phyloP scores from a whole-genome alignment of 2,888 invertebrate genomes.

The Gisinianus flammeolus region DNA sequence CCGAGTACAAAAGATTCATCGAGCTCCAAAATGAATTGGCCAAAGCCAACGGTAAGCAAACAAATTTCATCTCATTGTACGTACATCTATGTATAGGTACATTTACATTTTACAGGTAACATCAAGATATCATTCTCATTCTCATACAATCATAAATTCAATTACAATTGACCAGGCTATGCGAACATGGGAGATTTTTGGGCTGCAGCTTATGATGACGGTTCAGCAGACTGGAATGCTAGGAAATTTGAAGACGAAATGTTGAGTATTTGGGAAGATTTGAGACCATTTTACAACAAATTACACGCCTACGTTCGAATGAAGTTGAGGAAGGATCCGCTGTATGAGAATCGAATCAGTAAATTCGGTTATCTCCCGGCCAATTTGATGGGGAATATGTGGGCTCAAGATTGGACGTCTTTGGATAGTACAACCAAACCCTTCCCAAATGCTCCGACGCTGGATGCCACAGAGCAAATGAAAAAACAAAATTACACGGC shows the following conservation, averaged over 20 bases:
- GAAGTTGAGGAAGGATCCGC: conserved; percentile 31
- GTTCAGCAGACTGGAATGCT: conserved; percentile 43
- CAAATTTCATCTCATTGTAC: too few relatives aligned
- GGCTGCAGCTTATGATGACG: conserved; percentile 47
- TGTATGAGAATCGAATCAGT: not conserved
- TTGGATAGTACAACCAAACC: conserved; percentile 77
- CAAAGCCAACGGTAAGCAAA: conserved; percentile 43
- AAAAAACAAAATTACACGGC: conserved; percentile 62
- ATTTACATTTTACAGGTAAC: too few relatives aligned
- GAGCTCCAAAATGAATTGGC: conserved; percentile 45
- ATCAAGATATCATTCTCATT: not conserved
- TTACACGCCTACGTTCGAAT: conserved; percentile 45
- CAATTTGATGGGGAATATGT: conserved; percentile 71
- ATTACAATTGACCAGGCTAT: conserved; percentile 39
- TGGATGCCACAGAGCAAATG: conserved; percentile 81
- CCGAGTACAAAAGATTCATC: conserved; percentile 41
- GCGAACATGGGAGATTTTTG: conserved; percentile 49
- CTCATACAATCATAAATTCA: too few relatives aligned
- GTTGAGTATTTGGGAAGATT: conserved; percentile 36
- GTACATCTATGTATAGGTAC: too few relatives aligned
- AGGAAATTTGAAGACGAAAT: conserved; percentile 45
- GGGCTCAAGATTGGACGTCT: conserved; percentile 82
- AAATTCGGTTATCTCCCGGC: conserved; percentile 38
- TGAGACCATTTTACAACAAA: conserved; percentile 44
- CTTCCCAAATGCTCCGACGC: conserved; percentile 71